Base-by-base conservation (phyloP, 2,797 vertebrate species). In the Sparus aurata region DNA sequence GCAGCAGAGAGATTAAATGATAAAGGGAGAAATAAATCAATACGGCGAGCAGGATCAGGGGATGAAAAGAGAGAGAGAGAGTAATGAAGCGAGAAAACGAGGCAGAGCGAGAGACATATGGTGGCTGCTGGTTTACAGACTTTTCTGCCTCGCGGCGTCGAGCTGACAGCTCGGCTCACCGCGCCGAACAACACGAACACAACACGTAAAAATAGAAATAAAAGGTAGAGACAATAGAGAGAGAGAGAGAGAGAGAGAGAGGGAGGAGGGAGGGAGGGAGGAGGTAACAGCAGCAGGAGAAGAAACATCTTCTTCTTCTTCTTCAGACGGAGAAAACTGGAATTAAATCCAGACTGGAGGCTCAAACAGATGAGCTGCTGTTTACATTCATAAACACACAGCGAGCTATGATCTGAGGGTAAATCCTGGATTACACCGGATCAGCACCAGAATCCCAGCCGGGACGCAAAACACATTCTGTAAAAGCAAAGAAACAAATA, bases 171-270 rank as follows among this genome's bases (percentile, higher is more conserved):
- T 60, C 58, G 34, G 17, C 34, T 41, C 34, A 41, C 18, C 20
- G 30, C 34, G 59, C 57, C n/a, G 57, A 83, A 82, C 27, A 83
- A 85, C 73, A 61, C 65, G 2, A n/a, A 82, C 84, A 80, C 78
- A 77, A 85, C 66, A 81, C 67, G 81, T 74, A 84, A 74, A 87
- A 82, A 85, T 73, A 77, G 68, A 79, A 73, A 85, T 72, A 80
- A 88, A 89, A 83, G 85, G 79, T 75, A 85, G 79, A 87, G 65
- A 90, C 84, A 90, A 89, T 75, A 55, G 71, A 82, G 67, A 7
- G 30, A 34, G 18, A 70, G 54, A 1, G 55, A 38, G 18, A 65
- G 25, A 25, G 25, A 25, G 25, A 25, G 25, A 25, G 25, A 3
- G 25, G 25, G 25, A 25, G 25, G 25, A 25, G 25, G 25, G 25